Evolutionary conservation across 2,888 invertebrate species (phyloP), one percentile per base, ranked within the genome.

Genomic region (Criorhina ranunculi): DNA sequence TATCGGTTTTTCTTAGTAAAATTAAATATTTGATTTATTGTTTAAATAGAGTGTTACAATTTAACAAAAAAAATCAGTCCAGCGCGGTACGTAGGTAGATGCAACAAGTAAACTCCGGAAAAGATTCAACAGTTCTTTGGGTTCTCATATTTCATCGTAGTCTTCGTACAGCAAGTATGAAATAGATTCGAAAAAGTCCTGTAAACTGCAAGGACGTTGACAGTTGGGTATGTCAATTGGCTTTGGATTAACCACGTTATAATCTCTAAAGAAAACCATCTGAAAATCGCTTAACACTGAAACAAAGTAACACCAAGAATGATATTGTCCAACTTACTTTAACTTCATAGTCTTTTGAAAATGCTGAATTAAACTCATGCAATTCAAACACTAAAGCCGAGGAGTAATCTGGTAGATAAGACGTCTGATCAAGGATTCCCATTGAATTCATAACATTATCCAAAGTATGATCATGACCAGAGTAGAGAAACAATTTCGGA

Each of bases 101-200:
- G 24, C 4, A 24, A 24, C 24, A 5, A 11, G 7, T 5, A 11
- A 8, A 11, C 5, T n/a, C n/a, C 1, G 11, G 2, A 7, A 44
- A 8, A 64, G 33, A 64, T 44, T 69, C 42, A 85, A 24, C 85
- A 85, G n/a, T 44, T 37, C 57, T 81, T 80, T 11, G 88, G 88
- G 87, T 91, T 91, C 66, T 91, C 96, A 96, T 88, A 95, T 95
- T 8, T 93, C 91, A 76, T 95, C 94, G 94, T 95, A 96, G 89
- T 96, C 93, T 0, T 91, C 89, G 0, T 96, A 94, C 59, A 95
- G 91, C 9, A 95, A 90, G 55, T 93, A 92, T 62, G 92, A 90
- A 80, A 95, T 90, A 15, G 94, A 90, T 33, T 91, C 88, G 7
- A 90, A 90, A 88, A 96, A 95, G 76, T 93, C 91, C 0, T 90